Evolutionary conservation across 2,113 vertebrate species (phyloP).

Genomic region (Channa argus): DNA sequence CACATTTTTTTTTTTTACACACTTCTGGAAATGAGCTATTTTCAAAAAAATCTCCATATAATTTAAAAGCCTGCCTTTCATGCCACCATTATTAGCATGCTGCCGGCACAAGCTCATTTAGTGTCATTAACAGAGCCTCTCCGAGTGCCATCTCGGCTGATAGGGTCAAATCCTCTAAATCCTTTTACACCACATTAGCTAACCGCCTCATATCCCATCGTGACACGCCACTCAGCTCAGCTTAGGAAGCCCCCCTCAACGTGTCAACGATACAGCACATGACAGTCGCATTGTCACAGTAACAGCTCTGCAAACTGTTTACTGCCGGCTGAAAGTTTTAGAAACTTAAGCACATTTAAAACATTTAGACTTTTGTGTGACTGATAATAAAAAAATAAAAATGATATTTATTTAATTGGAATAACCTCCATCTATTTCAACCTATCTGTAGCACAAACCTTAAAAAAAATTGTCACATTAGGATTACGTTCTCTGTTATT

Average conservation of each 20-base stretch:
- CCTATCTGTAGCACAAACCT: too few species aligned
- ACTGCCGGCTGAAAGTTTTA: constrained; percentile 20
- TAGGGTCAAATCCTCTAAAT: constrained; percentile 81
- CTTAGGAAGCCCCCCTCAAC: constrained; percentile 65
- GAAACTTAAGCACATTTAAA: neutral
- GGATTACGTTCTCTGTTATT: too few species aligned
- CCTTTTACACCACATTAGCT: constrained; percentile 79
- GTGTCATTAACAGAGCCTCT: constrained; percentile 74
- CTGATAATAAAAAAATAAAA: too few species aligned
- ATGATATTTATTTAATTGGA: too few species aligned
- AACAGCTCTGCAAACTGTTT: constrained; percentile 19
- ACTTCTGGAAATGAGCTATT: constrained; percentile 34
- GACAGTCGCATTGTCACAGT: constrained; percentile 32
- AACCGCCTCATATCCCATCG: constrained; percentile 66
- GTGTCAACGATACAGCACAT: constrained; percentile 55
- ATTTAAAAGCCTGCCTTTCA: constrained; percentile 55
- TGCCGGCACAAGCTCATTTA: constrained; percentile 72
- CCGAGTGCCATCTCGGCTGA: constrained; percentile 72
- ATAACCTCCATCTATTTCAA: too few species aligned
- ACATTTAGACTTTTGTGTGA: neutral
- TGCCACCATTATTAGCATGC: constrained; percentile 66
- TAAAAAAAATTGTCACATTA: too few species aligned
- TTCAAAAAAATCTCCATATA: constrained; percentile 35
- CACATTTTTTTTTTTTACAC: constrained; percentile 16
- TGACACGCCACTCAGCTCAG: constrained; percentile 71